A percentile compares a stretch with the other conserved stretches of the same genome.
phyloP scores from a whole-genome alignment of 2,113 vertebrate genomes.

The Camelus bactrianus region DNA sequence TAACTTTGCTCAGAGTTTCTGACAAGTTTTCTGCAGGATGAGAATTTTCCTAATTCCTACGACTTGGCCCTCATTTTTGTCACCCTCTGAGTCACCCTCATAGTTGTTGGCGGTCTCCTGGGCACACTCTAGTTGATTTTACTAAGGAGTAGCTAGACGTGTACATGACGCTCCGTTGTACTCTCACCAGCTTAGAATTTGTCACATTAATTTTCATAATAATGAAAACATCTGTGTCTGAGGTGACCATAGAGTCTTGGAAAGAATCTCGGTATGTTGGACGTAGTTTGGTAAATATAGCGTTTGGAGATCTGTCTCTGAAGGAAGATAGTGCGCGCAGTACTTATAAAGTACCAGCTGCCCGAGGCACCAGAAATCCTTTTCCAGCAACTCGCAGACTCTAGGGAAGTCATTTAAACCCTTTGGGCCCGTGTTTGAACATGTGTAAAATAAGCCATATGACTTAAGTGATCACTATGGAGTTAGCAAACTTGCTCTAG shows the following conservation, averaged over 20 bases:
- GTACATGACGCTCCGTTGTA: background rate
- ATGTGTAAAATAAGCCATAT: background rate
- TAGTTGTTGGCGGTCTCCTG: background rate
- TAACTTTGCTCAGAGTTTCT: constrained; percentile 23
- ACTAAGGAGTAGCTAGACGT: background rate
- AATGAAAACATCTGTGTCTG: constrained; percentile 7
- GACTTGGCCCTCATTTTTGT: background rate
- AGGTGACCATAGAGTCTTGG: background rate
- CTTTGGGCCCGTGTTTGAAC: background rate
- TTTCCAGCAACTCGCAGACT: constrained; percentile 35
- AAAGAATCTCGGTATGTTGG: background rate
- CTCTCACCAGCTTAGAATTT: background rate
- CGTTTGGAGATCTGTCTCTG: background rate
- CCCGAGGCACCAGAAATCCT: background rate
- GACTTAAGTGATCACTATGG: background rate
- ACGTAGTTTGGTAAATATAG: background rate
- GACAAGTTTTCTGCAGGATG: background rate
- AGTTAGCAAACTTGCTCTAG: background rate
- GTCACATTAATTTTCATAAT: background rate
- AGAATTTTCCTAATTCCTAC: background rate
- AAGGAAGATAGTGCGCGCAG: background rate
- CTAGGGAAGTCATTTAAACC: background rate
- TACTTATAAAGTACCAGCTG: background rate
- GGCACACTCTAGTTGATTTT: background rate
- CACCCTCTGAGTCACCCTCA: background rate